Evolutionary conservation across 1,140 invertebrate genomes (phyloP).

Genomic region (Portunus trituberculatus): DNA sequence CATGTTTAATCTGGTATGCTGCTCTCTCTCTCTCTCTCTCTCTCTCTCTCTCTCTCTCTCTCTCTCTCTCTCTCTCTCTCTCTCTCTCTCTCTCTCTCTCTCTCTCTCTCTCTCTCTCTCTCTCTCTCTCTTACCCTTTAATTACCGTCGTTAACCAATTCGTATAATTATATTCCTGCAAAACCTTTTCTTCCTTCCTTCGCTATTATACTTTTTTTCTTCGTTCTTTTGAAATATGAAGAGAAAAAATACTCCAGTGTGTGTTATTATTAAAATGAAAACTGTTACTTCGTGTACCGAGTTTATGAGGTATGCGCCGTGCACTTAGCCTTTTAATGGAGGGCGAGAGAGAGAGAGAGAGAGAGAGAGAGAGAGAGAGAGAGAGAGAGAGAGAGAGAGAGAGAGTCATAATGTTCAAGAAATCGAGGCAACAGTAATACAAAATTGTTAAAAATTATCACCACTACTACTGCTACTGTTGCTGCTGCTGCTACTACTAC

Average conservation of each 20-base stretch:
- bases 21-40: no score
- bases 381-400: conserved; percentile 7
- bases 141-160: not conserved
- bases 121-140: not conserved
- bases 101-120: not conserved
- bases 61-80: not conserved
- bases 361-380: conserved; percentile 4
- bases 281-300: not conserved
- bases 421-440: no score
- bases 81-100: not conserved
- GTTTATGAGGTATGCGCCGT: not conserved
- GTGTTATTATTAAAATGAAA: not conserved
- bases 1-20: no score
- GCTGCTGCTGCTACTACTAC: no score
- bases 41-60: not conserved
- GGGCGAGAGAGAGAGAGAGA: not conserved
- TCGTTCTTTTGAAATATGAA: not conserved
- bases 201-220: not conserved
- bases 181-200: not conserved
- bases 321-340: not conserved
- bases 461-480: no score
- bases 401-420: no score
- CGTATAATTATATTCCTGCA: not conserved
- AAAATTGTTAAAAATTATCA: no score
- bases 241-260: not conserved